These are phyloP conservation scores for Nematostella vectensis DNA, from an alignment of 92 coral and sea anemone genomes.

Conservation along the genomic window DNA sequence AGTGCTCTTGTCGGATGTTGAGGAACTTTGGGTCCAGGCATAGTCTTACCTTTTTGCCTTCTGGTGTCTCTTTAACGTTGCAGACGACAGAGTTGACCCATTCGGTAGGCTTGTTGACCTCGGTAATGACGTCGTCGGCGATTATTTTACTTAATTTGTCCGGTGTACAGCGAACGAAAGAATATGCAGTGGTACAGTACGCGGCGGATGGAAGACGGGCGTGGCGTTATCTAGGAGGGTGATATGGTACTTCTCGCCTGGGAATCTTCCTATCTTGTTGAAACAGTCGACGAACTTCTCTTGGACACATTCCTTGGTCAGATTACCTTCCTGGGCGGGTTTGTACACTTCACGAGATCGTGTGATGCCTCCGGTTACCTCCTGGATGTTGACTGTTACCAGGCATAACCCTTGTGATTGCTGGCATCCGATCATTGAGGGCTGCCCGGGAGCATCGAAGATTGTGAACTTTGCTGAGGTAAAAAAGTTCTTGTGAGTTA, in stretches of 20 bases:
- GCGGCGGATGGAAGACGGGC: constrained; percentile 40
- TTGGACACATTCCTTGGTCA: constrained; percentile 24
- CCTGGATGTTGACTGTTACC: constrained; percentile 28
- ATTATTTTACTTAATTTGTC: too few relatives aligned
- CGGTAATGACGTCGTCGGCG: constrained; percentile 26
- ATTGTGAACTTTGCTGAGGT: constrained; percentile 21
- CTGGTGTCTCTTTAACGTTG: constrained; percentile 33
- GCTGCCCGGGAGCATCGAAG: constrained; percentile 48
- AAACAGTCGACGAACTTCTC: constrained; percentile 41
- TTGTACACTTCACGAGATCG: constrained; percentile 7
- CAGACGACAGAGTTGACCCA: constrained; percentile 58
- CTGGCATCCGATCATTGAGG: constrained; percentile 43
- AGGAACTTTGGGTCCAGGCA: constrained; percentile 58
- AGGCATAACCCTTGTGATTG: constrained; percentile 37
- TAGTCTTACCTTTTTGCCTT: constrained; percentile 39
- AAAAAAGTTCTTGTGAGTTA: constrained; percentile 27
- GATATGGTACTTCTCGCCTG: constrained; percentile 23
- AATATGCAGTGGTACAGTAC: constrained; percentile 36
- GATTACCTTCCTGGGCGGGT: constrained; percentile 14
- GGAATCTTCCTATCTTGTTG: constrained; percentile 34
- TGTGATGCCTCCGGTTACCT: constrained; percentile 7
- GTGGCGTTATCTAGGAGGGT: constrained; percentile 26
- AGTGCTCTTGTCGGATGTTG: constrained; percentile 44
- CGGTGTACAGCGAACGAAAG: constrained; percentile 11
- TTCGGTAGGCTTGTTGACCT: constrained; percentile 40